Base-by-base conservation (phyloP, 2,888 invertebrate species). In the Pyrocoelia pectoralis region DNA sequence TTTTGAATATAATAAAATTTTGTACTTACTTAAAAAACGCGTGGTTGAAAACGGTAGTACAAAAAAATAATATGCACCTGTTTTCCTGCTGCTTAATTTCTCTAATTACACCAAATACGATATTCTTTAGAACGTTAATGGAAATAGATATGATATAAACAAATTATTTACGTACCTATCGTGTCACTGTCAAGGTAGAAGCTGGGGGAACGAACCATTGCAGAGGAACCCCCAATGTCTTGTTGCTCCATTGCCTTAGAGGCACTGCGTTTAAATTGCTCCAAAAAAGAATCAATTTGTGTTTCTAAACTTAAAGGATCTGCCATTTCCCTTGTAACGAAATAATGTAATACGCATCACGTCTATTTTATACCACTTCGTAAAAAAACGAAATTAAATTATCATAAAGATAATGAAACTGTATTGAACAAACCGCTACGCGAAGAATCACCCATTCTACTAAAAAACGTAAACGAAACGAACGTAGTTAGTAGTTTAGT, bases 231-330 rank as follows among this genome's bases (percentile, higher is more conserved):
- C 46, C 18, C 18, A 17, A 17, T 70, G 13, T 46, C 54, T 50
- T 54, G 56, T 53, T 78, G 77, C 66, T 79, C 79, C 78, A 91
- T 91, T 61, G 90, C 90, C 77, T 88, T 89, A 58, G 90, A 90
- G 72, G 91, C 91, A 83, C 90, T 91, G 70, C 89, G 87, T 79
- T 91, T 91, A 79, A 92, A 91, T 79, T 91, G 91, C 84, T 91
- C 92, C 80, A 92, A 83, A 84, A 92, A 92, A 83, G 89, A 90
- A 86, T 92, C 92, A 84, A 92, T 92, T 84, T 92, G 91, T 76
- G 89, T 90, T 84, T 92, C 92, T 80, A 91, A 89, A 73, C 87
- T 91, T 70, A 82, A 85, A 72, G 87, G 87, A 87, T 88, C 88
- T 78, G 82, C 83, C 83, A 83, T 82, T 80, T 81, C 76, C 41